Evolutionary conservation across 30 jellyfish, hydroid and myxozoan genomes (phyloP).

Genomic region (Cassiopea andromeda): DNA sequence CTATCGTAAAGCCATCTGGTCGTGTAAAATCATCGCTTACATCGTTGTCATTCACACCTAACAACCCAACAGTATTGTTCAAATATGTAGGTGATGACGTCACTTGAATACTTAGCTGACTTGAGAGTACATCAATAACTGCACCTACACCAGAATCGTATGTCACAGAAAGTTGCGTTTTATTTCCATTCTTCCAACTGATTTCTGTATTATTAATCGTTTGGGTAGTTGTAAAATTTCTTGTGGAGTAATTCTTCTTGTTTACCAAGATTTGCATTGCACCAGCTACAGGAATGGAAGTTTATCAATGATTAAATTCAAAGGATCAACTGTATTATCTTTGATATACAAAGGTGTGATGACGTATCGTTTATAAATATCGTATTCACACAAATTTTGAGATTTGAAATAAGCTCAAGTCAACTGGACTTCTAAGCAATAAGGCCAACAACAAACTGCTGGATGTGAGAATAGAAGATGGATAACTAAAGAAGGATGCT

Average conservation of each 20-base stretch:
- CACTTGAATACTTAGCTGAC: no score
- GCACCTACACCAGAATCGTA: not conserved
- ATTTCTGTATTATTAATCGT: slow-evolving; percentile 17
- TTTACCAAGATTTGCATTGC: not conserved
- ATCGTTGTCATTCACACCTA: slow-evolving; percentile 19
- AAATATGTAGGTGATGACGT: not conserved
- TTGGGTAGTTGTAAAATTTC: slow-evolving; percentile 5
- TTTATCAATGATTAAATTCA: not conserved
- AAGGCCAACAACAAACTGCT: no score
- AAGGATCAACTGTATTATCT: not conserved
- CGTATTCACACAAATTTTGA: no score
- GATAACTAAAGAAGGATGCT: no score
- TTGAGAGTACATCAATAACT: no score
- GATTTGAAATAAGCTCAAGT: not conserved
- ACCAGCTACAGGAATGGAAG: slow-evolving; percentile 6
- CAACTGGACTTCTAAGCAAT: no score
- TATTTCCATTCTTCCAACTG: not conserved
- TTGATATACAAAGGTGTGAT: not conserved
- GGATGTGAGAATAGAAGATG: no score
- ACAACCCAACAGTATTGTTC: slow-evolving; percentile 31
- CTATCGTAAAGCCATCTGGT: slow-evolving; percentile 18
- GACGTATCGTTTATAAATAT: not conserved
- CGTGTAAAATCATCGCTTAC: slow-evolving; percentile 28
- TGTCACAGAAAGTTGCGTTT: slow-evolving; percentile 14
- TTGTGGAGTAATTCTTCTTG: not conserved